Conservation (phyloP, 1,140 invertebrate species). For the Drosophila arizonae region DNA sequence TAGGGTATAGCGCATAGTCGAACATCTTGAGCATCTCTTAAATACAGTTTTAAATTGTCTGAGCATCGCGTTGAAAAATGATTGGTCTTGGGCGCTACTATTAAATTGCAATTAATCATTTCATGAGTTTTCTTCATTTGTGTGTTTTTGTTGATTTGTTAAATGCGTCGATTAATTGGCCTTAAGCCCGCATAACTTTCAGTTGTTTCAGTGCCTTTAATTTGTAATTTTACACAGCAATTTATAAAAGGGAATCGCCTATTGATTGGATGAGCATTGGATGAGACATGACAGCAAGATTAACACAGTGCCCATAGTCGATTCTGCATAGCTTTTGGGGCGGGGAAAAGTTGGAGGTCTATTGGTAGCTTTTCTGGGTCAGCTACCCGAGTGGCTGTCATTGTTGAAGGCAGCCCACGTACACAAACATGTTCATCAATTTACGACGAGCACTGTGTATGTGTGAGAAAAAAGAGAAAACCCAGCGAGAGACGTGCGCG, state of each 20-base stretch:
- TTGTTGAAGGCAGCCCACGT: conserved; percentile 44
- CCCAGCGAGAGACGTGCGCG: neutral
- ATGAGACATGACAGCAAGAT: conserved; percentile 54
- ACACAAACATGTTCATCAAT: conserved; percentile 62
- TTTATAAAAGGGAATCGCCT: conserved; percentile 56
- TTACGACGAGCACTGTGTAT: conserved; percentile 26
- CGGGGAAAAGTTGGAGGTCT: neutral
- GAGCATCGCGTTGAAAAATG: conserved; percentile 46
- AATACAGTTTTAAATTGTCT: conserved; percentile 5
- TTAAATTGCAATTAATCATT: conserved; percentile 76
- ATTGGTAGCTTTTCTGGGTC: conserved; percentile 53
- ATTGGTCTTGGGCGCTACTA: conserved; percentile 49
- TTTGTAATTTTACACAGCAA: conserved; percentile 78
- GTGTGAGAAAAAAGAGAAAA: conserved; percentile 47
- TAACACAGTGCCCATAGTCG: conserved; percentile 38
- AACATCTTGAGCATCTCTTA: neutral
- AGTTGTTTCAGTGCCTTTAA: conserved; percentile 51
- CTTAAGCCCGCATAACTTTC: conserved; percentile 61
- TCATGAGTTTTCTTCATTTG: conserved; percentile 30
- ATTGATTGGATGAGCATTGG: conserved; percentile 64
- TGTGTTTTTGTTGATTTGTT: conserved; percentile 66
- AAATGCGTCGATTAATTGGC: conserved; percentile 76
- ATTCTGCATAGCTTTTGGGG: conserved; percentile 42
- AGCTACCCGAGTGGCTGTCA: conserved; percentile 23
- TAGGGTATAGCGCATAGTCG: conserved; percentile 1